Percentiles rank a stretch among this genome's conserved stretches.
Evolutionary conservation across 2,797 vertebrate genomes (phyloP).

Genomic region (Meriones psammophilus): DNA sequence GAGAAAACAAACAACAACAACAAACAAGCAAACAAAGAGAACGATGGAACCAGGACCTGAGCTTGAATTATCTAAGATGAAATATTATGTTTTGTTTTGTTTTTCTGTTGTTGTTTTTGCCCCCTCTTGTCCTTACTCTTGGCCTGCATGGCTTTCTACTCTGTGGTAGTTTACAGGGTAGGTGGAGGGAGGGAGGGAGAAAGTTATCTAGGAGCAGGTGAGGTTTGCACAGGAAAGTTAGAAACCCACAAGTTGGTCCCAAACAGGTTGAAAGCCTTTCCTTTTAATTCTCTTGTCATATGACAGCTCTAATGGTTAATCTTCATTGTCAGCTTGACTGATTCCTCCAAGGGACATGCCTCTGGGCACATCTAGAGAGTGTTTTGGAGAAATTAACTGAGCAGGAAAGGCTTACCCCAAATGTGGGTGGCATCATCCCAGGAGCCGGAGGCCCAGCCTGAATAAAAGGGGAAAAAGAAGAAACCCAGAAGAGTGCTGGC

Average conservation of each 20-base stretch:
- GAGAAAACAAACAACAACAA: background rate
- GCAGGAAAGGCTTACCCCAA: background rate
- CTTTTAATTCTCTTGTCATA: constrained; percentile 39
- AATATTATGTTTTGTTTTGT: background rate
- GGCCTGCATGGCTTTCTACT: background rate
- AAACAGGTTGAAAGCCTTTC: constrained; percentile 16
- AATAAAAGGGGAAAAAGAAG: background rate
- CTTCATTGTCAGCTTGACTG: background rate
- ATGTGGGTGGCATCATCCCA: background rate
- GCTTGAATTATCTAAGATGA: constrained; percentile 22
- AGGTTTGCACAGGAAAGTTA: background rate
- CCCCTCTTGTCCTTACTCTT: background rate
- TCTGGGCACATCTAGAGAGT: background rate
- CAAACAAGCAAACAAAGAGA: background rate
- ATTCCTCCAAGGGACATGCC: background rate
- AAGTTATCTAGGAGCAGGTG: background rate
- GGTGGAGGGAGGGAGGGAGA: background rate
- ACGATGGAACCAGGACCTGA: constrained; percentile 39
- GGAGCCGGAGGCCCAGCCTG: background rate
- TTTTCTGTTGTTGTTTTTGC: background rate
- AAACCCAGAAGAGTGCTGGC: background rate
- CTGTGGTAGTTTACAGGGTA: background rate
- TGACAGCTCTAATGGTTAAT: background rate
- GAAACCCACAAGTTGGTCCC: background rate
- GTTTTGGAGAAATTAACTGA: background rate